A percentile compares a stretch with the other conserved stretches of the same genome.
Conservation (phyloP, 2,113 vertebrate species). For the Struthio camelus region DNA sequence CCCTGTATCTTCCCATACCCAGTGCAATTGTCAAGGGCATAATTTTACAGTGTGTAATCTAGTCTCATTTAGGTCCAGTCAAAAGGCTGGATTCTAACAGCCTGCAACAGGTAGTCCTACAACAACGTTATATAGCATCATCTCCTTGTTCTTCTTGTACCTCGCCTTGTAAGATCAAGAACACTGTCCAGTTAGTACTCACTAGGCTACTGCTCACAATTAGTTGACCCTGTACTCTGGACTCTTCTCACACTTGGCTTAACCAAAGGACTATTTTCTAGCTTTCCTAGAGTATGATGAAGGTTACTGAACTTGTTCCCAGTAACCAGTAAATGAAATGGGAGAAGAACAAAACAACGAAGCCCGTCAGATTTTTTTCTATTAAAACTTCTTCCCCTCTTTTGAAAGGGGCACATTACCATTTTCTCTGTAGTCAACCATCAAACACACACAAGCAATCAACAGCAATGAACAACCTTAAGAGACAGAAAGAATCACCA, state of each 20-base stretch:
- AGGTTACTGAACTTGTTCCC: not conserved
- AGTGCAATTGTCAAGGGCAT: not conserved
- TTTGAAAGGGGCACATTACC: not conserved
- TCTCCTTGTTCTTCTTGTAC: not conserved
- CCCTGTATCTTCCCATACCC: not conserved
- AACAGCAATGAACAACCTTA: not conserved
- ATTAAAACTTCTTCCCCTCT: not conserved
- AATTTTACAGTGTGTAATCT: not conserved
- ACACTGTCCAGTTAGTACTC: not conserved
- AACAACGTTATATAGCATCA: not conserved
- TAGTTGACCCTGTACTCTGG: too few species aligned
- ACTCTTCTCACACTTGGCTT: not conserved
- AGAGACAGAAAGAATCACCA: not conserved
- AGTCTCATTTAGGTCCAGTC: not conserved
- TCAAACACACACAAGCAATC: not conserved
- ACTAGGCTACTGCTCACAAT: not conserved
- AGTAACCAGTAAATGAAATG: not conserved
- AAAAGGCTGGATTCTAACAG: not conserved
- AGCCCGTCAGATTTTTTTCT: not conserved
- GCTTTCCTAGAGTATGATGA: not conserved
- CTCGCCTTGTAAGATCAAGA: not conserved
- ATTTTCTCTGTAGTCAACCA: not conserved
- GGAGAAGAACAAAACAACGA: not conserved
- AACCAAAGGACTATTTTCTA: not conserved
- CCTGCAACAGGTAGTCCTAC: not conserved